Base-by-base conservation (phyloP, 2,888 invertebrate genomes). In the Dastarcus helophoroides region DNA sequence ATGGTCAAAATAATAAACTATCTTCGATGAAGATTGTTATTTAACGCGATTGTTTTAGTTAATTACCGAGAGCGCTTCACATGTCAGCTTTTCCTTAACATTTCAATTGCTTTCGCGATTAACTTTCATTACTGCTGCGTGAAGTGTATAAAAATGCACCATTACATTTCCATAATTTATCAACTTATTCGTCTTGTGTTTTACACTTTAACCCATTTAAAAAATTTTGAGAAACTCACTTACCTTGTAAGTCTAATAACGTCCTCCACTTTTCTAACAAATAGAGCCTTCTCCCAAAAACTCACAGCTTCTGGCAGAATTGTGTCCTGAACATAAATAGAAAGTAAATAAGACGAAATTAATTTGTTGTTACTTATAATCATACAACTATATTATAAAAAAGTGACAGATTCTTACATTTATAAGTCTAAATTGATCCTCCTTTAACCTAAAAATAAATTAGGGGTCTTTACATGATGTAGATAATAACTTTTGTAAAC, bases 211-310 rank as follows among this genome's bases (percentile, higher is more conserved):
- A 26, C 26, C 26, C 14, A 10, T 6, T n/a, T 10, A 13, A 26
- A 30, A 27, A 31, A 13, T 13, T 14, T 14, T 16, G 10, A 33
- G 13, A 22, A 22, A 40, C n/a, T n/a, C 42, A 11, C 65, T 66
- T 56, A 90, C 91, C 91, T 79, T 60, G 86, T 90, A 28, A 95
- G 67, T 47, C 82, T 75, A 41, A 94, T 91, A 2, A 85, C 81
- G 33, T 76, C 80, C 40, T 78, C 79, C 3, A 90, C 86, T 60
- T 83, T 79, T 29, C 90, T 72, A 2, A 94, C 91, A 71, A 80
- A 82, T 33, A 95, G 66, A 0, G 93, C 89, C 54, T 79, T 73
- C 58, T 93, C 85, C 94, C 94, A 94, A 65, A 89, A 95, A 43
- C 78, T 76, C 1, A 93, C 86, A 23, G 94, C 94, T 56, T 86